phyloP scores from a whole-genome alignment of 2,113 vertebrate genomes.

The Mus spicilegus region DNA sequence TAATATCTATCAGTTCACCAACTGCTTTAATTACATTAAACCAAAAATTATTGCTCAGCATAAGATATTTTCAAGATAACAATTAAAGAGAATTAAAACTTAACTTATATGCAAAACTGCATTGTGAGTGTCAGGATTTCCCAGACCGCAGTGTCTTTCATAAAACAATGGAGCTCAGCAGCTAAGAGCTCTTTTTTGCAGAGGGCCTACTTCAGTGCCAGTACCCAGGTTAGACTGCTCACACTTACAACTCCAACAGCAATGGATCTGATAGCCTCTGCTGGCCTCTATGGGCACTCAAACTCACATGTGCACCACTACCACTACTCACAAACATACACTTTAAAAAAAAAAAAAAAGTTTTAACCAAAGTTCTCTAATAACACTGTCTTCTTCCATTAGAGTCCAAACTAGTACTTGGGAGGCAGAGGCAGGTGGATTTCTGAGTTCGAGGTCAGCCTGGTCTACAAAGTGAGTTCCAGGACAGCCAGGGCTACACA shows the following conservation, averaged over 20 bases:
- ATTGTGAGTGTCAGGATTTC: background rate
- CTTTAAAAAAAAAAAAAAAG: background rate
- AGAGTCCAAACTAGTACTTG: background rate
- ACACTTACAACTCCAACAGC: background rate
- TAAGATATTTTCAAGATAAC: background rate
- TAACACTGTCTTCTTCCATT: background rate
- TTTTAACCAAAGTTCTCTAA: conserved; percentile 23
- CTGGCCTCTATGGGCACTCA: background rate
- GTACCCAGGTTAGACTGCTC: background rate
- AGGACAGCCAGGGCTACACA: too few species aligned
- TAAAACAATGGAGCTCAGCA: background rate
- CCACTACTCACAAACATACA: background rate
- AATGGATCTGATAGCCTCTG: background rate
- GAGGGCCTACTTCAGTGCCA: background rate
- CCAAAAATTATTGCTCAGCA: background rate
- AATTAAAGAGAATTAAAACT: background rate
- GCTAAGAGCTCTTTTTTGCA: background rate
- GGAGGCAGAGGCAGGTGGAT: too few species aligned
- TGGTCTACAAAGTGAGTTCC: too few species aligned
- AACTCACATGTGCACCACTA: background rate
- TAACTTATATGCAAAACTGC: background rate
- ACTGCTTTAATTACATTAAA: background rate
- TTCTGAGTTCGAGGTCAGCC: too few species aligned
- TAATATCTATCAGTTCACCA: background rate
- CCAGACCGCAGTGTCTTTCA: background rate